These are phyloP conservation scores for Gymnopithys bicolor DNA, from an alignment of 2,797 vertebrate genomes.

Conservation along the genomic window DNA sequence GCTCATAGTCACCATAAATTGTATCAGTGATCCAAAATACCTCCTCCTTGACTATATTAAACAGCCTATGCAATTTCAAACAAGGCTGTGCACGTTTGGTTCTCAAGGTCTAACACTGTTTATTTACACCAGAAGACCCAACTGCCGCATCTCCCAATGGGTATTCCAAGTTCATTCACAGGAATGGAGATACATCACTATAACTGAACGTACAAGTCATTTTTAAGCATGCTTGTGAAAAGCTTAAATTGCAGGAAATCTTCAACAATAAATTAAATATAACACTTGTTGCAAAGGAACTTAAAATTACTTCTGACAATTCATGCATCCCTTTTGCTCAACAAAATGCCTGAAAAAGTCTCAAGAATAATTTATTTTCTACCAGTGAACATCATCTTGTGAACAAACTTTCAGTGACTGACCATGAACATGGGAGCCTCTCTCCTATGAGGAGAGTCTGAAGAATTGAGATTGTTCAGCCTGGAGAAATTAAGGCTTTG, in stretches of 20 bases:
- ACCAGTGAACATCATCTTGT: not conserved
- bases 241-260: not conserved
- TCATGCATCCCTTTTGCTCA: not conserved
- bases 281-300: not conserved
- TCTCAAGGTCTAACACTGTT: not conserved
- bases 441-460: not conserved
- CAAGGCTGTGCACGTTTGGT: not conserved
- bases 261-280: not conserved
- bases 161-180: not conserved
- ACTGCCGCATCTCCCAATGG: not conserved
- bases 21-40: not conserved
- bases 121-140: not conserved
- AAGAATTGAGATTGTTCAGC: not conserved
- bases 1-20: not conserved
- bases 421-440: not conserved
- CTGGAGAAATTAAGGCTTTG: not conserved
- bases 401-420: not conserved
- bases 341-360: not conserved
- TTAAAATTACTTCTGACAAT: not conserved
- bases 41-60: not conserved
- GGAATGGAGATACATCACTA: not conserved
- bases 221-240: not conserved
- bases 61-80: not conserved
- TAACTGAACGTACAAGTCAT: not conserved
- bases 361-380: not conserved